These are phyloP conservation scores for Hypena proboscidalis DNA, from an alignment of 2,888 invertebrate species.

Conservation along the genomic window DNA sequence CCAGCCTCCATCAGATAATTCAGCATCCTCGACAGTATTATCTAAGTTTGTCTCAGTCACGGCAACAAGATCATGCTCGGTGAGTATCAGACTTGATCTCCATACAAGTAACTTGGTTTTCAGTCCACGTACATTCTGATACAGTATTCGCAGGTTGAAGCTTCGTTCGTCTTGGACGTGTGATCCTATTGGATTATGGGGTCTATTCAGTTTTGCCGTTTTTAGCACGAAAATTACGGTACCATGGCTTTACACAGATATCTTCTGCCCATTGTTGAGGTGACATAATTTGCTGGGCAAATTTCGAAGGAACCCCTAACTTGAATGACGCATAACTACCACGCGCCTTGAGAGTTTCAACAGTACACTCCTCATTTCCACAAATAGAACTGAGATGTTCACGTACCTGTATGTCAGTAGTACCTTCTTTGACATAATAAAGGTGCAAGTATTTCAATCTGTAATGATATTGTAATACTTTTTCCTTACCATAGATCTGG, in stretches of 20 bases:
- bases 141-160: neutral
- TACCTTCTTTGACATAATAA: conserved; percentile 4
- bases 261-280: conserved; percentile 6
- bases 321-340: conserved; percentile 4
- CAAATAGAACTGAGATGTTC: conserved; percentile 3
- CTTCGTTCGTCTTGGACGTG: neutral
- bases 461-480: neutral
- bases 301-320: conserved; percentile 1
- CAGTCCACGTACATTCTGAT: conserved; percentile 7
- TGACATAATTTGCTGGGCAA: neutral
- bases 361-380: conserved; percentile 3
- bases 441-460: conserved; percentile 7
- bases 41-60: conserved; percentile 4
- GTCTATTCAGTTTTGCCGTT: neutral
- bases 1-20: neutral
- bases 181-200: neutral
- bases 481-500: conserved; percentile 73
- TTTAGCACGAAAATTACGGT: neutral
- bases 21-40: neutral
- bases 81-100: neutral
- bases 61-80: conserved; percentile 5
- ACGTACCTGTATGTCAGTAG: neutral
- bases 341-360: conserved; percentile 5
- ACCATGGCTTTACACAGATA: conserved; percentile 4
- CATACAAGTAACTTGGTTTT: too few species aligned